Evolutionary conservation across 2,888 invertebrate species (phyloP).

Genomic region (Hermodice carunculata): DNA sequence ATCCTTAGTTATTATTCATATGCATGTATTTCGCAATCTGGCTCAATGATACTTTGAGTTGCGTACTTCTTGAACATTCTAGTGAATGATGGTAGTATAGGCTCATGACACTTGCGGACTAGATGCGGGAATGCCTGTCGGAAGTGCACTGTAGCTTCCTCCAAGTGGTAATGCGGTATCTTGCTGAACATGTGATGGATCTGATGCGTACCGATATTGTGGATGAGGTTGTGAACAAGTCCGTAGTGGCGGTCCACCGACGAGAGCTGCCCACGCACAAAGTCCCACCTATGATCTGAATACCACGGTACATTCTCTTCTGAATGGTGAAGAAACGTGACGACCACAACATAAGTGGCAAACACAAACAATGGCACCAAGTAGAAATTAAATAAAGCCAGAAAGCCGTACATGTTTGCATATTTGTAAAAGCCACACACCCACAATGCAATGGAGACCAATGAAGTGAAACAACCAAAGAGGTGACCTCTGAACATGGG

Average conservation of each 20-base stretch:
- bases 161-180: slow-evolving; percentile 65
- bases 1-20: no score
- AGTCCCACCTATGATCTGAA: slow-evolving; percentile 56
- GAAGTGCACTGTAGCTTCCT: slow-evolving; percentile 60
- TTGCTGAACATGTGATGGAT: slow-evolving; percentile 64
- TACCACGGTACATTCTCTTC: slow-evolving; percentile 65
- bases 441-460: slow-evolving; percentile 45
- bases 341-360: slow-evolving; percentile 58
- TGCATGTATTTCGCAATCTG: no score
- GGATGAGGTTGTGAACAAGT: slow-evolving; percentile 59
- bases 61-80: slow-evolving; percentile 59
- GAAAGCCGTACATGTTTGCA: slow-evolving; percentile 40
- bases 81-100: slow-evolving; percentile 55
- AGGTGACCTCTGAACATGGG: slow-evolving; percentile 46
- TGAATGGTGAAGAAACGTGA: slow-evolving; percentile 66
- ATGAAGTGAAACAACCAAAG: slow-evolving; percentile 39
- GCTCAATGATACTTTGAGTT: no score
- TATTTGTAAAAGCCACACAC: slow-evolving; percentile 43
- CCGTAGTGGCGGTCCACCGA: slow-evolving; percentile 66
- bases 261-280: slow-evolving; percentile 65
- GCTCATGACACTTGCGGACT: slow-evolving; percentile 49
- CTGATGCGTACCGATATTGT: slow-evolving; percentile 62
- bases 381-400: slow-evolving; percentile 51
- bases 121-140: slow-evolving; percentile 56
- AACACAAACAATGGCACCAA: slow-evolving; percentile 58